Base-by-base conservation (phyloP, 2,888 invertebrate species). In the Tinea pellionella region DNA sequence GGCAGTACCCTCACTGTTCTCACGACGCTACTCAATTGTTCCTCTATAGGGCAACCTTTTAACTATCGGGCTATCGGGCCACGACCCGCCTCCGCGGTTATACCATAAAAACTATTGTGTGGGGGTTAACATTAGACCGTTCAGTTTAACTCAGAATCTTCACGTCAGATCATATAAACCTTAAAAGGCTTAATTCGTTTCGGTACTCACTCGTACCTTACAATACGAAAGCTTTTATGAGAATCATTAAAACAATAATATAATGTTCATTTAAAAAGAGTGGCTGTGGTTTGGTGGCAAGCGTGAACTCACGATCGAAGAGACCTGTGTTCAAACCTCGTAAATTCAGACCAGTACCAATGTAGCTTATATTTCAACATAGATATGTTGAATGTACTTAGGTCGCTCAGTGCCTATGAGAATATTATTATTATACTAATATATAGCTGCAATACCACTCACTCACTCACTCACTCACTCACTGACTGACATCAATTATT, bases 1-100 rank as follows among this genome's bases (percentile, higher is more conserved):
- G 60, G 51, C 55, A 60, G 55, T 53, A 53, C 37, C 43, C 57
- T 70, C 66, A 68, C 64, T 73, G 78, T 84, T 78, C 83, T 83
- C 84, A 83, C 85, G 82, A 79, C 67, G 67, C 71, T 68, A 70
- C 73, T 77, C 78, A 78, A 79, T 82, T 83, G 81, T 82, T 80
- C 73, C 56, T 41, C 47, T 71, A 72, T 16, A 24, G 57, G 57
- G 57, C 74, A 78, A 78, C 63, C 63, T 63, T 65, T 63, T 62
- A 63, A 63, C 82, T 78, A 80, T 78, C 76, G 65, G 74, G 72
- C 75, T 81, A 81, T 78, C 78, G 72, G 80, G 77, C 78, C 78
- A 74, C 77, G 82, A 80, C 80, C 80, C 74, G 43, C 59, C 59
- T 42, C 59, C 47, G 59, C 68, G 65, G 66, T 73, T 65, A 65